Evolutionary conservation across 2,888 invertebrate species (phyloP), one percentile per base, ranked within the genome.

Genomic region (Drosophila paranaensis): DNA sequence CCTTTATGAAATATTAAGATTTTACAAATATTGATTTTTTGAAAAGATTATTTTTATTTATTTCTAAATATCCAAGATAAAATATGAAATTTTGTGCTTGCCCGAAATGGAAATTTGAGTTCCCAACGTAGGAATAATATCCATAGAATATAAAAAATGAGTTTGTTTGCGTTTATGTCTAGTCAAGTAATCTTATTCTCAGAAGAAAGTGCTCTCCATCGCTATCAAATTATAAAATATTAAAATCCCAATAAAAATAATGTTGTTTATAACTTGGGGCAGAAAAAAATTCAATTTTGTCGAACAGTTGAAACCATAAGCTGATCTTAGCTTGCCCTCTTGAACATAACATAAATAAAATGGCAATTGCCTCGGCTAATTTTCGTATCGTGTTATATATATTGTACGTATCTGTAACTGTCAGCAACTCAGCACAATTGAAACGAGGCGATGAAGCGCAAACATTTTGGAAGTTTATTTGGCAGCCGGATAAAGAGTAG

Each of bases 391-490:
- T 60, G 46, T 57, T 70, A 50, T 70, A 50, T 64, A 60, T 51
- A 27, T 3, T 33, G 14, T 11, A 45, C 45, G 45, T 71, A 67
- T 71, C 71, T 78, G 60, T 67, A 46, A 61, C 77, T 77, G 80
- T 66, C 82, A 82, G 82, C 60, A 64, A 43, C 61, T 58, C 61
- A 64, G 63, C 68, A 53, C 69, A 81, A 75, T 74, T 81, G 77
- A 72, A 79, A 63, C 53, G 70, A 87, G 82, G 83, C 83, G 87
- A 82, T 68, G 87, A 87, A 74, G 82, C 81, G 82, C 81, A 74
- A 88, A 85, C 84, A 74, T 77, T 74, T 85, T 85, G 81, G 85
- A 84, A 85, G 85, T 84, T 88, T 84, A 84, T 84, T 88, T 88
- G 84, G 81, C 84, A 84, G 76, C 66, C 72, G 53, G 74, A 64